These are phyloP conservation scores for Scarus forsteni DNA, from an alignment of 2,797 vertebrate genomes.

Conservation along the genomic window DNA sequence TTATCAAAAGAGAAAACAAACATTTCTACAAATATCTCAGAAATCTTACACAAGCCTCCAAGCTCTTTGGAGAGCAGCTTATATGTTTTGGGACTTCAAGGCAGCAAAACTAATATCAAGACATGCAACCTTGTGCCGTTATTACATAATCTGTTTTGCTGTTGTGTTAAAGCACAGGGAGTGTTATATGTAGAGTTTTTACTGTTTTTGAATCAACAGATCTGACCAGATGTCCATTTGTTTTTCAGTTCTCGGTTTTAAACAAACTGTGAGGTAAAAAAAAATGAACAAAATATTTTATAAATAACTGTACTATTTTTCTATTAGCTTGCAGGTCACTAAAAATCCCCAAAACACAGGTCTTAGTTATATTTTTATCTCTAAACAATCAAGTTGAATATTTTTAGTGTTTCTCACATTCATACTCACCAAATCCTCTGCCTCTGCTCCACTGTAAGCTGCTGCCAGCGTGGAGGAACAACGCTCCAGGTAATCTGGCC, in stretches of 20 bases:
- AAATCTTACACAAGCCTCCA: not conserved
- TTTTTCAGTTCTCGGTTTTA: not conserved
- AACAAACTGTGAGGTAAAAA: not conserved
- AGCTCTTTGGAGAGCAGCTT: not conserved
- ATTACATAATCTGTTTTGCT: not conserved
- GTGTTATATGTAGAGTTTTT: not conserved
- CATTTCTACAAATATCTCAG: not conserved
- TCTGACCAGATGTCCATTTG: not conserved
- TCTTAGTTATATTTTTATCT: not conserved
- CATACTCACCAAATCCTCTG: slow-evolving; percentile 88
- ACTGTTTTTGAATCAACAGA: not conserved
- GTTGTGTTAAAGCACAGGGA: not conserved
- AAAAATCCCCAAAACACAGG: too few species aligned
- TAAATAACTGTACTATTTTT: too few species aligned
- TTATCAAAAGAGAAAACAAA: slow-evolving; percentile 3
- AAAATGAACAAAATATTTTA: too few species aligned
- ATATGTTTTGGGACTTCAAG: slow-evolving; percentile 2
- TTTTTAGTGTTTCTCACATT: not conserved
- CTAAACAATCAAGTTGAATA: not conserved
- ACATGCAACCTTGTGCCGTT: not conserved
- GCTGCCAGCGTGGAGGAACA: slow-evolving; percentile 93
- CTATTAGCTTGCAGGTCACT: not conserved
- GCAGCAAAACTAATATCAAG: slow-evolving; percentile 6
- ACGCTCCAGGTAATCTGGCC: slow-evolving; percentile 91
- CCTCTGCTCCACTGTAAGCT: slow-evolving; percentile 89